Conservation (phyloP, 1,140 invertebrate genomes). For the Anoplolepis gracilipes region DNA sequence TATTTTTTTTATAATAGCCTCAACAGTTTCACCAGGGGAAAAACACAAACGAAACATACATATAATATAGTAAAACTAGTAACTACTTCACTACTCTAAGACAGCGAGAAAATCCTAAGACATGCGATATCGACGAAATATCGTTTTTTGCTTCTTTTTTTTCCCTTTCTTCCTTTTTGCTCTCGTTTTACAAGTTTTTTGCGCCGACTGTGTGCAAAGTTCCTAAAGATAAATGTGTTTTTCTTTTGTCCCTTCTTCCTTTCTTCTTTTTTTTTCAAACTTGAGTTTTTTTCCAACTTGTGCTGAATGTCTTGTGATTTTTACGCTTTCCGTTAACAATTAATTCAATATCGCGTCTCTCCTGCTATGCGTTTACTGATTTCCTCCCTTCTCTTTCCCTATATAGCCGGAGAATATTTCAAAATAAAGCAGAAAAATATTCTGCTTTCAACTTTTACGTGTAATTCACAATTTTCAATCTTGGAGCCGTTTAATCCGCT, state of each 20-base stretch:
- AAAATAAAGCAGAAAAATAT: slow-evolving; percentile 77
- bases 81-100: slow-evolving; percentile 83
- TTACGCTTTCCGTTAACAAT: slow-evolving; percentile 84
- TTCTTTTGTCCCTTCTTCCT: neutral
- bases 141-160: slow-evolving; percentile 25
- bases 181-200: slow-evolving; percentile 57
- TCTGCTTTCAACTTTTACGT: slow-evolving; percentile 77
- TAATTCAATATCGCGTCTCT: slow-evolving; percentile 82
- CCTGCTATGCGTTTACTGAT: slow-evolving; percentile 71
- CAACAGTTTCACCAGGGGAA: slow-evolving; percentile 85
- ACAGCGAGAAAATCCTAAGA: slow-evolving; percentile 86
- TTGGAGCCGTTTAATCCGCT: slow-evolving; percentile 74
- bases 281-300: slow-evolving; percentile 62
- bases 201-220: slow-evolving; percentile 65
- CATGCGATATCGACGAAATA: slow-evolving; percentile 77
- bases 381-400: slow-evolving; percentile 58
- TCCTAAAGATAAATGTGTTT: slow-evolving; percentile 50
- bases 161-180: neutral
- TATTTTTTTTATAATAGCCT: slow-evolving; percentile 81
- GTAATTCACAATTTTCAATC: slow-evolving; percentile 76
- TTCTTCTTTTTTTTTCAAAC: slow-evolving; percentile 41
- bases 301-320: slow-evolving; percentile 83
- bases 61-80: slow-evolving; percentile 84
- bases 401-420: slow-evolving; percentile 78
- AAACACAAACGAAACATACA: slow-evolving; percentile 85